phyloP scores from a whole-genome alignment of 1,140 invertebrate genomes.

The Zaprionus kolodkinae region DNA sequence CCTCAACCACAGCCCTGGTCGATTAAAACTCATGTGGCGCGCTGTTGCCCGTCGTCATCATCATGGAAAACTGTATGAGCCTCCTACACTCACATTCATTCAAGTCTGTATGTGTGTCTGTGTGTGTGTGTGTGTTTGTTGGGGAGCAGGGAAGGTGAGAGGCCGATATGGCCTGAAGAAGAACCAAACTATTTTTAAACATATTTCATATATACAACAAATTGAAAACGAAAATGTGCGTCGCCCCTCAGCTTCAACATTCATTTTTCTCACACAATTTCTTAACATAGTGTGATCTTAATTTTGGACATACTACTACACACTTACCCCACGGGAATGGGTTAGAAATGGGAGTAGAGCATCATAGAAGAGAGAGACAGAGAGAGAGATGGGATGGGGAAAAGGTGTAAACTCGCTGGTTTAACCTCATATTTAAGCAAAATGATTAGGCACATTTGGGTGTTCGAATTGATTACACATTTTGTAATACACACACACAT shows the following conservation, averaged over 20 bases:
- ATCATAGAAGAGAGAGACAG: background rate
- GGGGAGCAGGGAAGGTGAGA: conserved; percentile 3
- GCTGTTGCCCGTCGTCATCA: conserved; percentile 11
- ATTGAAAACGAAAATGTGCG: conserved; percentile 35
- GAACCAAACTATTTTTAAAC: conserved; percentile 76
- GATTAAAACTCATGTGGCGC: conserved; percentile 27
- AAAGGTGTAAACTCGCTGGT: background rate
- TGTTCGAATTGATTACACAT: background rate
- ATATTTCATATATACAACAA: conserved; percentile 54
- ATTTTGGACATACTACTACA: conserved; percentile 50
- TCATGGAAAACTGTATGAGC: conserved; percentile 13
- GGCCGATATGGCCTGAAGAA: conserved; percentile 42
- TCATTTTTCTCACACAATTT: background rate
- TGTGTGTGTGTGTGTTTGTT: background rate
- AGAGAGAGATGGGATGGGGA: background rate
- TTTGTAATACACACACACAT: background rate
- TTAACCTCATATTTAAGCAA: background rate
- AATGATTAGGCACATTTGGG: background rate
- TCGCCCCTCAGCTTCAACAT: background rate
- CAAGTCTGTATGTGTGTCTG: too few relatives aligned
- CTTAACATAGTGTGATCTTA: conserved; percentile 35
- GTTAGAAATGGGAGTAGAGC: background rate
- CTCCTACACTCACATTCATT: conserved; percentile 9
- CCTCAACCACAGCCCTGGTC: background rate
- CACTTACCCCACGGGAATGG: background rate